Evolutionary conservation across 2,113 vertebrate species (phyloP).

Genomic region (Nothobranchius furzeri): DNA sequence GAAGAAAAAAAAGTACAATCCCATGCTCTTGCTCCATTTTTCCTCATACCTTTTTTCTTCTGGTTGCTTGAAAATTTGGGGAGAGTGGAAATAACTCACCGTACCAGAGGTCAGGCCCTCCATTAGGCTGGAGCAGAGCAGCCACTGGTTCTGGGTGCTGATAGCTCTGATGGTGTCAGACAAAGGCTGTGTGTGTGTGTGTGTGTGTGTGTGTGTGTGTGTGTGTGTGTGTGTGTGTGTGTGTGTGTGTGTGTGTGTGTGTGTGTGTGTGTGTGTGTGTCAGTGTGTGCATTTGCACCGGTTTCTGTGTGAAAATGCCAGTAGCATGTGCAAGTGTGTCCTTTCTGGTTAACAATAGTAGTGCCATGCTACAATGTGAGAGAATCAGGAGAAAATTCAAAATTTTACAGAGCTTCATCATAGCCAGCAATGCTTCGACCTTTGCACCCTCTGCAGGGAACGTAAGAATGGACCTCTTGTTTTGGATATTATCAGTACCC

Average conservation of each 20-base stretch:
- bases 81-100: conserved; percentile 70
- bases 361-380: conserved; percentile 13
- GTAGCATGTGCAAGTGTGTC: conserved; percentile 33
- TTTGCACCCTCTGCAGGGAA: conserved; percentile 22
- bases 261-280: conserved; percentile 1
- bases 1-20: conserved; percentile 41
- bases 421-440: conserved; percentile 15
- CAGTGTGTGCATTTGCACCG: conserved; percentile 4
- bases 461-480: conserved; percentile 6
- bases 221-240: conserved; percentile 8
- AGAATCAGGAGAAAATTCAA: conserved; percentile 22
- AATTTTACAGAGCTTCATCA: conserved; percentile 22
- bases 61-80: conserved; percentile 63
- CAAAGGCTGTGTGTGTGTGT: conserved; percentile 1
- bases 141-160: conserved; percentile 63
- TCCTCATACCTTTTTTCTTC: conserved; percentile 34
- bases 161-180: conserved; percentile 46
- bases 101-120: conserved; percentile 74
- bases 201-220: conserved; percentile 21
- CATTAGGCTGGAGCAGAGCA: conserved; percentile 70
- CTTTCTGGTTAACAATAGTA: conserved; percentile 34
- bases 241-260: conserved; percentile 1
- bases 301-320: conserved; percentile 23
- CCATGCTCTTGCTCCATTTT: conserved; percentile 42
- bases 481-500: neutral